Percentiles rank a stretch among this genome's conserved stretches.
Evolutionary conservation across 1,140 invertebrate species (phyloP).

Genomic region (Papilio aristodemus): DNA sequence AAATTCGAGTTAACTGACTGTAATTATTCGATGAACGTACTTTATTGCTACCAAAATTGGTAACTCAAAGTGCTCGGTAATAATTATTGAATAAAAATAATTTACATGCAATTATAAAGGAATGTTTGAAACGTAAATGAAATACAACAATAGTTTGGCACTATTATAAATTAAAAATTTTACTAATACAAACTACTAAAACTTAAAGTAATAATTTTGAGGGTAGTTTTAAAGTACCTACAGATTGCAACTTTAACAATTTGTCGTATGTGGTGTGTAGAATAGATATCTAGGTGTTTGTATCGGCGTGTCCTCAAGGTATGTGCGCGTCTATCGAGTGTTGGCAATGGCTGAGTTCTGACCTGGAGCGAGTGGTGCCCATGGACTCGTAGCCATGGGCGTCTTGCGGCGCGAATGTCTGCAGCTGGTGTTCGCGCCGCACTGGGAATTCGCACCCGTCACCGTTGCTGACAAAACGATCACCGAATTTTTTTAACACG

Average conservation of each 20-base stretch:
- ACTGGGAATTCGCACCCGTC: constrained; percentile 93
- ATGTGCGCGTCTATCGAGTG: constrained; percentile 59
- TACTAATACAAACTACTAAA: background rate
- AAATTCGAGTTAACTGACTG: background rate
- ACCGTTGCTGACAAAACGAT: constrained; percentile 86
- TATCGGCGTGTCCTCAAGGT: constrained; percentile 57
- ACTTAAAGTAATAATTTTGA: background rate
- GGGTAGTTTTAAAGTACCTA: background rate
- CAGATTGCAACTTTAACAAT: background rate
- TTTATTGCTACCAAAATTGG: constrained; percentile 4
- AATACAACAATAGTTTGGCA: constrained; percentile 23
- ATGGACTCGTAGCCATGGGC: constrained; percentile 91
- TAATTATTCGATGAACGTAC: background rate
- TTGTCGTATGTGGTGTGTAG: background rate
- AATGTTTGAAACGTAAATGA: constrained; percentile 3
- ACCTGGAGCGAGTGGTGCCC: constrained; percentile 93
- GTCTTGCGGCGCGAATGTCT: constrained; percentile 76
- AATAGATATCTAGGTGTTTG: background rate
- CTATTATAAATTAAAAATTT: background rate
- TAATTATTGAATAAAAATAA: background rate
- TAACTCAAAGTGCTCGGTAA: background rate
- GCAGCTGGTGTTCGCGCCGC: constrained; percentile 85
- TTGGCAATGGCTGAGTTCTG: constrained; percentile 77
- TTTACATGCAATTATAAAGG: constrained; percentile 4
- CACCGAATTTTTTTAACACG: background rate